Conservation (phyloP, 30 jellyfish, hydroid and myxozoan species). For the Aurelia aurita complex sp. Pacific region DNA sequence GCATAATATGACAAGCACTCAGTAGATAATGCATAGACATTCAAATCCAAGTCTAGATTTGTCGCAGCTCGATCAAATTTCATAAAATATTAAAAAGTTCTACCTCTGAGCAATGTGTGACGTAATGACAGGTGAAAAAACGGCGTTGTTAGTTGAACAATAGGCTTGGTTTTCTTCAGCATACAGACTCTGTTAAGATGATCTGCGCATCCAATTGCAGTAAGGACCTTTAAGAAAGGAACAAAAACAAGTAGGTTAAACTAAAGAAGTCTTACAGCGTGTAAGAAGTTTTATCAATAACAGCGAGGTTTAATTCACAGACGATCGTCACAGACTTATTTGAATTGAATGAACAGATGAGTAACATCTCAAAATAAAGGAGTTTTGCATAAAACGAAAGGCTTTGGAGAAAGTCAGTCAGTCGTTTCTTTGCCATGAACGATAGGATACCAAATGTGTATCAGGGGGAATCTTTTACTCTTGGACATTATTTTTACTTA, state of each 20-base stretch:
- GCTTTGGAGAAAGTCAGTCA: too few relatives aligned
- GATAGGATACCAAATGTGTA: too few relatives aligned
- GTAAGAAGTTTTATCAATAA: background rate
- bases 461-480: too few relatives aligned
- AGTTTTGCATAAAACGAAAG: background rate
- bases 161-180: background rate
- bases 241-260: slow-evolving; percentile 6
- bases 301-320: slow-evolving; percentile 10
- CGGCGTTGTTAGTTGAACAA: slow-evolving; percentile 2
- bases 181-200: slow-evolving; percentile 17
- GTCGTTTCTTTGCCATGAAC: too few relatives aligned
- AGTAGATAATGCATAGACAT: background rate
- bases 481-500: too few relatives aligned
- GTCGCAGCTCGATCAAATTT: background rate
- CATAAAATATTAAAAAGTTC: slow-evolving; percentile 3
- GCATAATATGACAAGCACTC: too few relatives aligned
- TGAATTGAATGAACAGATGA: too few relatives aligned
- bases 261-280: slow-evolving; percentile 1
- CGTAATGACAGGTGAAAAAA: slow-evolving; percentile 33
- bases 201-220: slow-evolving; percentile 13
- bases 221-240: slow-evolving; percentile 7
- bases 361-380: background rate
- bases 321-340: background rate
- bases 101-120: slow-evolving; percentile 2
- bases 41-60: background rate